Percentiles rank a stretch among this genome's conserved stretches.
These are phyloP conservation scores for Rhynchomys soricoides DNA, from an alignment of 2,113 vertebrate genomes.

Conservation along the genomic window DNA sequence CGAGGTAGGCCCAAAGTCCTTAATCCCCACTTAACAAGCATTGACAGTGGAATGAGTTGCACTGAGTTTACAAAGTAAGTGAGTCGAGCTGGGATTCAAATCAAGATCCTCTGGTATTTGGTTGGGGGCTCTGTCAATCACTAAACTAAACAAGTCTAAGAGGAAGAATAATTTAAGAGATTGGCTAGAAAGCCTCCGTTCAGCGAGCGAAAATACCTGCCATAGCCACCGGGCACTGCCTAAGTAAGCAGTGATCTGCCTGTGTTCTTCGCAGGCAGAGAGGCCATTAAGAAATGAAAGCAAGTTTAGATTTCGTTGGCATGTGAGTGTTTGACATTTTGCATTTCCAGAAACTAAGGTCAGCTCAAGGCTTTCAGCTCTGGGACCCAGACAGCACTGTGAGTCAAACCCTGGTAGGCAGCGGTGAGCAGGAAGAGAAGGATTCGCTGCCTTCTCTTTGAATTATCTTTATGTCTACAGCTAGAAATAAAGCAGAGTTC, in stretches of 20 bases:
- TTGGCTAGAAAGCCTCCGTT: constrained; percentile 43
- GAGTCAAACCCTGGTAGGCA: constrained; percentile 18
- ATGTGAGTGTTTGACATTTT: constrained; percentile 71
- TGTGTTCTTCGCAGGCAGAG: constrained; percentile 48
- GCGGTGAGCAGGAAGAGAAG: neutral
- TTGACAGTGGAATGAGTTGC: constrained; percentile 43
- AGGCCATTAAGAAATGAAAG: constrained; percentile 79
- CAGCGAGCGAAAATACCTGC: constrained; percentile 58
- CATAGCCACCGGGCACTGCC: neutral
- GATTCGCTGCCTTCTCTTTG: constrained; percentile 25
- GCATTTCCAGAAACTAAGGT: constrained; percentile 66
- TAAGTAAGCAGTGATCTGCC: constrained; percentile 66
- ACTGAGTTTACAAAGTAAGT: constrained; percentile 51
- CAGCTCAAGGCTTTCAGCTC: constrained; percentile 54
- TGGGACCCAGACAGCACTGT: neutral
- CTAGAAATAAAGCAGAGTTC: neutral
- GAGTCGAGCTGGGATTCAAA: constrained; percentile 60
- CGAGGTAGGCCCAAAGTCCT: constrained; percentile 50
- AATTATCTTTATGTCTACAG: constrained; percentile 56
- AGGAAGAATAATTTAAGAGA: constrained; percentile 68
- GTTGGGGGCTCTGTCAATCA: constrained; percentile 61
- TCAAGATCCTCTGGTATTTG: constrained; percentile 60
- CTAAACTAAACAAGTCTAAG: constrained; percentile 63
- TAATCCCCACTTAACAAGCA: constrained; percentile 68
- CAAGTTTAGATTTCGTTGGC: constrained; percentile 56